phyloP scores from a whole-genome alignment of 2,797 vertebrate species.

The Enteromius viviparus region DNA sequence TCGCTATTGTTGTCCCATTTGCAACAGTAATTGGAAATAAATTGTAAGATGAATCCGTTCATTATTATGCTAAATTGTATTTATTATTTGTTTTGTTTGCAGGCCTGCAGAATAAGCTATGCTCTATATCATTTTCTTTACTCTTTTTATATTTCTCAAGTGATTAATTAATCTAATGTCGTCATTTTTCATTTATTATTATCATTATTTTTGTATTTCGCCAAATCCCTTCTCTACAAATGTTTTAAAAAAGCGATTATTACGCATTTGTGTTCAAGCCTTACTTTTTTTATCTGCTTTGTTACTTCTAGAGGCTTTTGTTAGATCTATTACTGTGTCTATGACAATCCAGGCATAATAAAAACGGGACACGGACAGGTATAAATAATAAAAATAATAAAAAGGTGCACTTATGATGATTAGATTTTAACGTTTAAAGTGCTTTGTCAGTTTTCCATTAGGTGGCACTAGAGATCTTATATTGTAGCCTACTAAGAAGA shows the following conservation, averaged over 20 bases:
- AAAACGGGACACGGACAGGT: background rate
- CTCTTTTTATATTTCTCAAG: background rate
- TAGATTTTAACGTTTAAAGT: slow-evolving; percentile 1
- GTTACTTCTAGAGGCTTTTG: background rate
- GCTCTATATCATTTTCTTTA: background rate
- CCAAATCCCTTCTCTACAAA: no score
- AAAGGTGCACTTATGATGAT: slow-evolving; percentile 13
- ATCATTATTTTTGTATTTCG: background rate
- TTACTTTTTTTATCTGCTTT: background rate
- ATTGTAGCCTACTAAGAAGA: background rate
- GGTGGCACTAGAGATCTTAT: slow-evolving; percentile 46
- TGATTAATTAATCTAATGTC: background rate
- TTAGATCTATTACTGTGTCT: background rate
- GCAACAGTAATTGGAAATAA: background rate
- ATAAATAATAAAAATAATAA: background rate
- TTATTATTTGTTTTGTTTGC: background rate
- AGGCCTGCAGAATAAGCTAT: background rate
- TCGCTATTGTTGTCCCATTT: background rate
- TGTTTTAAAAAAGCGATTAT: background rate
- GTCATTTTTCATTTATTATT: background rate
- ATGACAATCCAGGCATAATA: background rate
- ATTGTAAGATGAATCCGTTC: background rate
- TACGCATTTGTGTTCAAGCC: no score
- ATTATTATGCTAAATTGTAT: background rate
- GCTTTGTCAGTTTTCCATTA: slow-evolving; percentile 23